These are phyloP conservation scores for Petroica traversi DNA, from an alignment of 2,113 vertebrate species.

Conservation along the genomic window DNA sequence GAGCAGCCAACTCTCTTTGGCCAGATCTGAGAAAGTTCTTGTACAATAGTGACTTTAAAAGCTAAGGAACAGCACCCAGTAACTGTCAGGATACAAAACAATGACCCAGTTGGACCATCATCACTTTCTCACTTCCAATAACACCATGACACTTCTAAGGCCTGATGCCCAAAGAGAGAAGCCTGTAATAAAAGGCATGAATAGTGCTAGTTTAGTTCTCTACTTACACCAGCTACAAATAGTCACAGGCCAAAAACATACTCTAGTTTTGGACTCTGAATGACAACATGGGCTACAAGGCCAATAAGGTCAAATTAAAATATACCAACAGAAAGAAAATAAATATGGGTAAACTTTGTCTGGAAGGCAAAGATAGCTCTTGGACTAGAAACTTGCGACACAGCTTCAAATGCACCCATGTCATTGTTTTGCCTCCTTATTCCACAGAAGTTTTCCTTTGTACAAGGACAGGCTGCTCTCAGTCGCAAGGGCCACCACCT, in stretches of 20 bases:
- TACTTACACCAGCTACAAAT: not conserved
- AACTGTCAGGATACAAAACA: not conserved
- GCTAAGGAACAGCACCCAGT: not conserved
- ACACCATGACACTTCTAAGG: fast-evolving
- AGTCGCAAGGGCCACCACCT: not conserved
- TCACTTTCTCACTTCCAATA: not conserved
- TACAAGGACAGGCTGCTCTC: not conserved
- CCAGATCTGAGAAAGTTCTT: not conserved
- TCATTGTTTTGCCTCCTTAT: not conserved
- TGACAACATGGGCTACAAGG: not conserved
- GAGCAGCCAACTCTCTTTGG: not conserved
- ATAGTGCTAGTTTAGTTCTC: not conserved
- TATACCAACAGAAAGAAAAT: not conserved
- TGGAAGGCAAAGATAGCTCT: not conserved
- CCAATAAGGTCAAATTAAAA: not conserved
- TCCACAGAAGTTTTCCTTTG: not conserved
- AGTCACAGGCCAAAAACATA: not conserved
- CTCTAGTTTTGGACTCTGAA: not conserved
- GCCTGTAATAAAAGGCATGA: not conserved
- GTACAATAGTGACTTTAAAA: not conserved
- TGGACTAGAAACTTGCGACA: not conserved
- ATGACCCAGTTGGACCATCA: not conserved
- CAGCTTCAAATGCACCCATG: not conserved
- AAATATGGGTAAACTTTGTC: not conserved
- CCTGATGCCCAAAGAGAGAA: fast-evolving